These are phyloP conservation scores for Drosophila colorata DNA, from an alignment of 2,888 invertebrate genomes.

Conservation along the genomic window DNA sequence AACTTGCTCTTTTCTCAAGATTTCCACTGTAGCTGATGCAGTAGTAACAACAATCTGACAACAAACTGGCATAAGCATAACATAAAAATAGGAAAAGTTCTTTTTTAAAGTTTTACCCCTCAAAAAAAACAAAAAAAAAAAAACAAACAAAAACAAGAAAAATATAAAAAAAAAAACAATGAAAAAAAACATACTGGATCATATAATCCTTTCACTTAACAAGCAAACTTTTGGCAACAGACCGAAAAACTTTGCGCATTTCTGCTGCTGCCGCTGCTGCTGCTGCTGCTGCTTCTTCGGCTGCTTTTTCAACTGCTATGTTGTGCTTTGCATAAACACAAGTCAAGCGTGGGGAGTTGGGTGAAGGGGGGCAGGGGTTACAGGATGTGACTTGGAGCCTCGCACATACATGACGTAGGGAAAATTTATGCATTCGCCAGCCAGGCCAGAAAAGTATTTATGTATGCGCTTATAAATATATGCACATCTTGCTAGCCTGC, in stretches of 20 bases:
- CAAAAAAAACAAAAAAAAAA: conserved; percentile 18
- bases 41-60: conserved; percentile 61
- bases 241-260: conserved; percentile 66
- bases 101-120: conserved; percentile 55
- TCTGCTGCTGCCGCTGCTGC: conserved; percentile 31
- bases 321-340: conserved; percentile 76
- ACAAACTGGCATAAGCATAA: conserved; percentile 64
- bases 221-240: conserved; percentile 77
- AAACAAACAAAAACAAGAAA: conserved; percentile 2
- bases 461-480: conserved; percentile 78
- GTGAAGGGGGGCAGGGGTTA: conserved; percentile 6
- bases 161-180: conserved; percentile 6
- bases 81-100: conserved; percentile 67
- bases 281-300: conserved; percentile 19
- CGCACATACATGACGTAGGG: conserved; percentile 48
- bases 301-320: conserved; percentile 50
- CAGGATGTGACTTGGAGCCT: conserved; percentile 55
- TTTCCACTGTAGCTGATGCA: conserved; percentile 44
- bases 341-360: conserved; percentile 55
- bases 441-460: conserved; percentile 75
- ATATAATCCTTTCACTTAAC: conserved; percentile 80
- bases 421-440: conserved; percentile 75
- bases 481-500: conserved; percentile 50
- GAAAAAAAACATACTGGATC: conserved; percentile 60
- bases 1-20: conserved; percentile 55